Evolutionary conservation across 2,113 vertebrate genomes (phyloP), one percentile per base, ranked within the genome.

Genomic region (Phylloscopus trochiloides): DNA sequence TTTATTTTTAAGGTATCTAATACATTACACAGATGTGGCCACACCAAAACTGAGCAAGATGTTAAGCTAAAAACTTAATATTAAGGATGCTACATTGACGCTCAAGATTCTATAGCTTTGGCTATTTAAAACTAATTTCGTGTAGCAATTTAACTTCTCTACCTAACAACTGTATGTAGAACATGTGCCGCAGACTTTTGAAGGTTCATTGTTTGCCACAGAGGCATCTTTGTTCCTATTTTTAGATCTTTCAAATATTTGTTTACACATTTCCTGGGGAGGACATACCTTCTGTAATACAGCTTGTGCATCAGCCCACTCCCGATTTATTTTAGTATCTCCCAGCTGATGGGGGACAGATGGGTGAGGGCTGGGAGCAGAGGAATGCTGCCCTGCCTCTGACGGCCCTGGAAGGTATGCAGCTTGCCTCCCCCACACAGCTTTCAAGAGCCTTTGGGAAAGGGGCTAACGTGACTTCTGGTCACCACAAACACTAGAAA

Each of bases 341-440:
- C 18, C 86, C 92, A 96, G 94, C 93, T 96, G 96, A 96, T 96
- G 83, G 36, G 19, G 68, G 90, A 96, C 94, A 97, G 93, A 95
- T 96, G 93, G 94, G 79, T 96, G 68, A 85, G 79, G 82, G 63
- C 10, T 95, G 68, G 29, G 65, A 93, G 75, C 86, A 93, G 75
- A 96, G 90, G 96, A 97, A 97, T 96, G 96, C 73, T 92, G 90
- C 93, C 82, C 96, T 96, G 94, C 90, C 96, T 94, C 85, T 88
- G 75, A 92, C 1, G 22, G 58, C 81, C 25, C 5, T 76, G 82
- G 83, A 86, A 92, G 92, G n/a, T 67, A 92, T 95, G 94, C 88
- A 90, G 82, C 40, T 88, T 0, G 0, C 85, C 82, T 90, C 82
- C 93, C 63, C 63, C 82, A 3, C 47, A 59, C 40, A 80, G 59